Conservation (phyloP, 2,888 invertebrate species). For the Oscheius sp. region DNA sequence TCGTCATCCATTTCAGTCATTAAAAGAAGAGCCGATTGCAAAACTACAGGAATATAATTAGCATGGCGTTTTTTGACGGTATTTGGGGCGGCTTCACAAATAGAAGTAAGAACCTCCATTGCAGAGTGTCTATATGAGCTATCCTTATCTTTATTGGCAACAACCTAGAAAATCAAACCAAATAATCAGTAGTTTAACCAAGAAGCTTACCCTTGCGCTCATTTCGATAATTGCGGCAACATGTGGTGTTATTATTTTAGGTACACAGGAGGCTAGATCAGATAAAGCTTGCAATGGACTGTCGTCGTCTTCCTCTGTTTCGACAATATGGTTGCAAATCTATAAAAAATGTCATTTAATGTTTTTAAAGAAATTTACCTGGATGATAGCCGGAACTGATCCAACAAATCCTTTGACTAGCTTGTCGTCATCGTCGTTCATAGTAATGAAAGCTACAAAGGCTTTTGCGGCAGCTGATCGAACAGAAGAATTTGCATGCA, state of each 20-base stretch:
- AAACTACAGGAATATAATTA: constrained; percentile 79
- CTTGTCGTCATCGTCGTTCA: constrained; percentile 90
- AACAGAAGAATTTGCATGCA: constrained; percentile 66
- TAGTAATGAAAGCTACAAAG: constrained; percentile 81
- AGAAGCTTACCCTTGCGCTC: constrained; percentile 80
- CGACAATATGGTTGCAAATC: constrained; percentile 83
- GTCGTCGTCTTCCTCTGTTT: constrained; percentile 83
- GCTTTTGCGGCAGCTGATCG: constrained; percentile 75
- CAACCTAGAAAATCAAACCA: constrained; percentile 37
- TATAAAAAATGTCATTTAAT: constrained; percentile 60
- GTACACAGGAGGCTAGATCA: constrained; percentile 89
- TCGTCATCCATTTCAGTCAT: constrained; percentile 95
- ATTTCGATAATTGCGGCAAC: constrained; percentile 85
- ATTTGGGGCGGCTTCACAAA: constrained; percentile 92
- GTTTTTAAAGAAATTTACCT: background rate
- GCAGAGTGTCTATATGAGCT: constrained; percentile 85
- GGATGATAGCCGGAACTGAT: constrained; percentile 21
- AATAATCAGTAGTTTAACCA: constrained; percentile 68
- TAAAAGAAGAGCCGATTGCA: constrained; percentile 87
- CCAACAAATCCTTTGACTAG: constrained; percentile 80
- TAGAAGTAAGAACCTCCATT: constrained; percentile 83
- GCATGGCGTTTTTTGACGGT: constrained; percentile 92
- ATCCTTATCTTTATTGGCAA: constrained; percentile 70
- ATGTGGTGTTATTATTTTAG: constrained; percentile 91
- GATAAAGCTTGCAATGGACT: constrained; percentile 86